These are phyloP conservation scores for Lithobates pipiens DNA, from an alignment of 2,797 vertebrate genomes.

Conservation along the genomic window DNA sequence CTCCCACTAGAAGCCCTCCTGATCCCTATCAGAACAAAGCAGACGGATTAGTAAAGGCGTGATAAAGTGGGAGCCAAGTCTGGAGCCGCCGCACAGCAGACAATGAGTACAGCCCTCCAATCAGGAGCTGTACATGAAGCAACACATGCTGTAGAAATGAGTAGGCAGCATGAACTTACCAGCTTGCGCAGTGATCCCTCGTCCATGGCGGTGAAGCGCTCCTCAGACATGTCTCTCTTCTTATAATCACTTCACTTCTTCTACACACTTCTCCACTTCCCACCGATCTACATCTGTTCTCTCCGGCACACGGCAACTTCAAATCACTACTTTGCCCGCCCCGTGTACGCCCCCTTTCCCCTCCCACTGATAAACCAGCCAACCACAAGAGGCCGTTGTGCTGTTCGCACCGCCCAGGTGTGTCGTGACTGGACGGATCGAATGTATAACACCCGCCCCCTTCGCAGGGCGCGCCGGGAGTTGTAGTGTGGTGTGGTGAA, in stretches of 20 bases:
- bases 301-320: constrained; percentile 33
- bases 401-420: not conserved
- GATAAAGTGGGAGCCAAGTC: not conserved
- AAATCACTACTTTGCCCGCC: constrained; percentile 47
- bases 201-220: constrained; percentile 82
- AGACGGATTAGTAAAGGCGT: not conserved
- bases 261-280: not conserved
- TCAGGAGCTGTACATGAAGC: too few relatives aligned
- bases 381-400: not conserved
- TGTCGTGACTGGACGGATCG: constrained; percentile 15
- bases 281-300: constrained; percentile 28
- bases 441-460: not conserved
- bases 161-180: constrained; percentile 75
- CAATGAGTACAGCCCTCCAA: too few relatives aligned
- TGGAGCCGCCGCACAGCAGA: too few relatives aligned
- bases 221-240: constrained; percentile 74
- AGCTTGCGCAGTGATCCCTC: constrained; percentile 84
- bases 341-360: not conserved
- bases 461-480: constrained; percentile 18
- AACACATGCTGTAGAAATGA: not conserved
- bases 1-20: too few relatives aligned
- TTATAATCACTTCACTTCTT: not conserved
- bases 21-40: not conserved
- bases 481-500: constrained; percentile 5
- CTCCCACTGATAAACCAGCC: not conserved